Conservation (phyloP, 2,888 invertebrate species). For the Brachyptera risi region DNA sequence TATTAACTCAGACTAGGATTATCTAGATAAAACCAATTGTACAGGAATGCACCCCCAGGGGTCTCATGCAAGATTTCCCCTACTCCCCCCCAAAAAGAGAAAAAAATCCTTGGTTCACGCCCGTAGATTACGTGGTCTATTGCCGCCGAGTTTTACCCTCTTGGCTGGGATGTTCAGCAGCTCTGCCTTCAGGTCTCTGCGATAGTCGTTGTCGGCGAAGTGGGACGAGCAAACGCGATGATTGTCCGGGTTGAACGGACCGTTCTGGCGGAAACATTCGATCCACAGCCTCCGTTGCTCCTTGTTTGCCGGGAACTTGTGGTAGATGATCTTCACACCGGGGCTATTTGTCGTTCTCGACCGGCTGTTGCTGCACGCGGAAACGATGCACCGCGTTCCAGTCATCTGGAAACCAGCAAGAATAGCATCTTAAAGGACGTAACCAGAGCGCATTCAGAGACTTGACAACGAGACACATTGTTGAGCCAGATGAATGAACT, state of each 20-base stretch:
- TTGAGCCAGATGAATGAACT: too few relatives aligned
- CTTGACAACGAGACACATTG: too few relatives aligned
- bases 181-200: conserved; percentile 15
- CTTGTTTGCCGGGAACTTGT: neutral
- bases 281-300: neutral
- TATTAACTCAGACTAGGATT: too few relatives aligned
- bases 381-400: neutral
- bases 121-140: too few relatives aligned
- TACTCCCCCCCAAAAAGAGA: too few relatives aligned
- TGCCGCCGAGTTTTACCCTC: too few relatives aligned
- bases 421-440: too few relatives aligned
- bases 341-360: neutral
- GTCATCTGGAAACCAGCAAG: neutral
- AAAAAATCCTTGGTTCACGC: too few relatives aligned
- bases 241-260: conserved; percentile 11
- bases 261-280: neutral
- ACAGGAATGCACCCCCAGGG: too few relatives aligned
- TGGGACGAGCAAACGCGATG: conserved; percentile 17
- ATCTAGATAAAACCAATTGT: too few relatives aligned
- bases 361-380: neutral
- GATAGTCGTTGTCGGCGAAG: conserved; percentile 10
- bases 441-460: too few relatives aligned
- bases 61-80: too few relatives aligned
- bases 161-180: conserved; percentile 13
- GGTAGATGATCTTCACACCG: neutral